Base-by-base conservation (phyloP, 1,140 invertebrate species). In the Macrotrachela quadricornifera region DNA sequence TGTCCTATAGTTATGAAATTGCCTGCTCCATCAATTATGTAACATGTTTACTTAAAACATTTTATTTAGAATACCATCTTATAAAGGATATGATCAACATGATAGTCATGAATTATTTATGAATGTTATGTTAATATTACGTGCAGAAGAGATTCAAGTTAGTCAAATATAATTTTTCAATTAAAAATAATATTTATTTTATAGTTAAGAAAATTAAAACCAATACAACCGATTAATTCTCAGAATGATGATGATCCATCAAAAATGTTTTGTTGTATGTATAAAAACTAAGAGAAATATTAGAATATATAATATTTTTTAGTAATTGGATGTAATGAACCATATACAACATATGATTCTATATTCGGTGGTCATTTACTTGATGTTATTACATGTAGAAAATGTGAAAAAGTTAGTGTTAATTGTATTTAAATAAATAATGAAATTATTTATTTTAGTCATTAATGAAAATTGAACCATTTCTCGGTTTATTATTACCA, bases 71-170 rank as follows among this genome's bases (percentile, higher is more conserved):
- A 64, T 66, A 15, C 67, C 80, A 0, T 80, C 87, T 63, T 95
- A 92, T 66, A 79, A 79, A 53, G 83, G 85, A 14, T 85, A 80
- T 21, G 82, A 86, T 59, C 88, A 96, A 65, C 90, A 96, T 63
- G 91, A 97, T 70, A 79, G 87, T 12, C 91, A 96, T 63, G 91
- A 97, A 67, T 67, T 95, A 47, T 71, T 96, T 9, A 60, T 87
- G 50, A 83, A 87, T 71, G 69, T 94, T 36, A 65, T 94, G 38
- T 86, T 92, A 65, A 78, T 78, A 55, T 79, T 91, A 49, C 75
- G 80, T 57, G 71, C 60, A 39, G 76, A 78, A 59, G 78, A 79
- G 63, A 66, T 76, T 10, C 57, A 37, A 53, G 62, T 4, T 55
- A 59, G 21, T 55, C 37, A 56, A 40, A 69, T 62, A 30, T 30